A percentile compares a stretch with the other conserved stretches of the same genome.
Conservation (phyloP, 2,797 vertebrate genomes). For the Sus cebifrons region DNA sequence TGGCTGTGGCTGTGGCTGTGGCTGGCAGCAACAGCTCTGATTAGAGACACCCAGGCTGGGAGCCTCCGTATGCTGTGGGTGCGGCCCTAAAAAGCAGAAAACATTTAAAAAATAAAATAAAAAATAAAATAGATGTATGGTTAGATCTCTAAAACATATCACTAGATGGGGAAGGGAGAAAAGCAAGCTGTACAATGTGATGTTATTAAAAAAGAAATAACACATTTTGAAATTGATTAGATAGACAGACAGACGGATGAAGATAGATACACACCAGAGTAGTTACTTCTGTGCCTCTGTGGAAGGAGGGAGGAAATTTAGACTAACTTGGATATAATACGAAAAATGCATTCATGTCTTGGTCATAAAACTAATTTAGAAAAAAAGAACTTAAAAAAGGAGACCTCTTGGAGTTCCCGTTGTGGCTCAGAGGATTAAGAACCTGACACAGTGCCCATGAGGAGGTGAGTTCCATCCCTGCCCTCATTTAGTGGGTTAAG, state of each 20-base stretch:
- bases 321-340: not conserved
- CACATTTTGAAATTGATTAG: not conserved
- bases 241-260: not conserved
- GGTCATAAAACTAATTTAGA: conserved; percentile 69
- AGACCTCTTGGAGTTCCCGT: not conserved
- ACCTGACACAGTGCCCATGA: too few relatives aligned
- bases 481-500: too few relatives aligned
- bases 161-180: not conserved
- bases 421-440: too few relatives aligned
- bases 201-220: not conserved
- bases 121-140: not conserved
- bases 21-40: too few relatives aligned
- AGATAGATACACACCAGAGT: not conserved
- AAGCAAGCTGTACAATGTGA: not conserved
- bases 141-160: not conserved
- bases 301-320: not conserved
- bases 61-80: too few relatives aligned
- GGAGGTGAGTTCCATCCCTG: too few relatives aligned
- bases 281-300: not conserved
- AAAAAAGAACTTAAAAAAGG: conserved; percentile 25
- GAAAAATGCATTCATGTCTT: not conserved
- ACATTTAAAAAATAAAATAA: too few relatives aligned
- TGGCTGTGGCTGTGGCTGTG: too few relatives aligned
- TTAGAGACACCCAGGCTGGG: too few relatives aligned
- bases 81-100: too few relatives aligned